phyloP scores from a whole-genome alignment of 2,888 invertebrate genomes.

The Lucinisca nassula region DNA sequence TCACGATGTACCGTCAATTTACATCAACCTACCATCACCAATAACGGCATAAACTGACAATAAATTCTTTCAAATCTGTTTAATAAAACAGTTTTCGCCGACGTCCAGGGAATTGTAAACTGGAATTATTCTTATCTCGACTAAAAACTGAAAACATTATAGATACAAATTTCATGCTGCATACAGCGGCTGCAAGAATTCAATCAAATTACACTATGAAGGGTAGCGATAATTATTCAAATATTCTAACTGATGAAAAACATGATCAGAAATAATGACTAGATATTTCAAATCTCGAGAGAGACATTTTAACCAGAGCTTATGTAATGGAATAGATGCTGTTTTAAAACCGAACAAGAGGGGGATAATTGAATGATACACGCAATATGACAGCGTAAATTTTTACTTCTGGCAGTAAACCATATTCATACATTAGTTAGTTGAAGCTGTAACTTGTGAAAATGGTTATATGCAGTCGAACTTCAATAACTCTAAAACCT shows the following conservation, averaged over 20 bases:
- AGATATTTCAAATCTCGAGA: background rate
- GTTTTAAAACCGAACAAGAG: background rate
- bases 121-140: constrained; percentile 6
- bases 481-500: too few relatives aligned
- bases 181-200: background rate
- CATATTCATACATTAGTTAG: too few relatives aligned
- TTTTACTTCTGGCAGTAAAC: background rate
- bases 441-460: too few relatives aligned
- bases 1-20: background rate
- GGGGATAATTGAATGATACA: background rate
- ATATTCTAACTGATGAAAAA: constrained; percentile 19
- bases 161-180: constrained; percentile 16
- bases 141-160: constrained; percentile 6
- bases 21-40: background rate
- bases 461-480: too few relatives aligned
- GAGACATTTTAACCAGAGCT: background rate
- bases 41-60: constrained; percentile 11
- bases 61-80: constrained; percentile 13
- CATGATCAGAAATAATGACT: constrained; percentile 11
- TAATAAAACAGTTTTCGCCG: constrained; percentile 16
- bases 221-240: constrained; percentile 11
- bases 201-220: constrained; percentile 6
- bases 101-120: background rate
- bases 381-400: background rate
- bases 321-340: constrained; percentile 14